Evolutionary conservation across 2,888 invertebrate genomes (phyloP).

Genomic region (Eretmocerus hayati): DNA sequence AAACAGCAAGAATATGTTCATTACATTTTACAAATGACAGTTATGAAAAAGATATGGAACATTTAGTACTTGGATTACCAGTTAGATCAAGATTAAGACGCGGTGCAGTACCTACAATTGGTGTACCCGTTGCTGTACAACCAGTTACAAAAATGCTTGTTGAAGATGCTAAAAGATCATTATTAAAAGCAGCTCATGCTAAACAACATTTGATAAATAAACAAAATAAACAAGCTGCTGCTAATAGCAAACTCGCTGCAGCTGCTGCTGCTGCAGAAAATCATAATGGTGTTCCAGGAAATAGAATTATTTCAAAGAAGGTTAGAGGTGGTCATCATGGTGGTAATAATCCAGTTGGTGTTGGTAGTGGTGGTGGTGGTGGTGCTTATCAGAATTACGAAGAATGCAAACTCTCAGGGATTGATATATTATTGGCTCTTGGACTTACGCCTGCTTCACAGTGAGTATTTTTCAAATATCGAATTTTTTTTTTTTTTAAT

Average conservation of each 20-base stretch:
- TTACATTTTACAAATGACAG: constrained; percentile 50
- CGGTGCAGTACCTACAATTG: constrained; percentile 50
- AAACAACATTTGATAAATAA: constrained; percentile 27
- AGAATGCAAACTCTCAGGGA: constrained; percentile 30
- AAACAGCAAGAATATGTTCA: constrained; percentile 53
- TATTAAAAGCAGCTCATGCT: constrained; percentile 39
- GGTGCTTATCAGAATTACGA: too few species aligned
- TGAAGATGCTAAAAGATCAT: constrained; percentile 39
- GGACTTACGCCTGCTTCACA: constrained; percentile 49
- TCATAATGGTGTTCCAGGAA: too few species aligned
- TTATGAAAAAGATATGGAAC: constrained; percentile 54
- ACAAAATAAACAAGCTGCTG: not conserved
- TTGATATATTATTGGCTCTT: constrained; percentile 52
- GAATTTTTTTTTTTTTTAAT: constrained; percentile 4
- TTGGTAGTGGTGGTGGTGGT: too few species aligned
- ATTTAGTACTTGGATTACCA: constrained; percentile 51
- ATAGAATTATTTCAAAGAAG: too few species aligned
- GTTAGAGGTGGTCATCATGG: too few species aligned
- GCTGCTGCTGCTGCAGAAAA: not conserved
- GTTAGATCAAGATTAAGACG: constrained; percentile 50
- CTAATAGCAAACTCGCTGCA: not conserved
- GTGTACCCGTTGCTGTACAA: constrained; percentile 43
- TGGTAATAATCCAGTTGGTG: not conserved
- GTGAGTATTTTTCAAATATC: constrained; percentile 31
- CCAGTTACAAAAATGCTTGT: constrained; percentile 44